These are phyloP conservation scores for Xiphydria camelus DNA, from an alignment of 2,888 invertebrate species.

Conservation along the genomic window DNA sequence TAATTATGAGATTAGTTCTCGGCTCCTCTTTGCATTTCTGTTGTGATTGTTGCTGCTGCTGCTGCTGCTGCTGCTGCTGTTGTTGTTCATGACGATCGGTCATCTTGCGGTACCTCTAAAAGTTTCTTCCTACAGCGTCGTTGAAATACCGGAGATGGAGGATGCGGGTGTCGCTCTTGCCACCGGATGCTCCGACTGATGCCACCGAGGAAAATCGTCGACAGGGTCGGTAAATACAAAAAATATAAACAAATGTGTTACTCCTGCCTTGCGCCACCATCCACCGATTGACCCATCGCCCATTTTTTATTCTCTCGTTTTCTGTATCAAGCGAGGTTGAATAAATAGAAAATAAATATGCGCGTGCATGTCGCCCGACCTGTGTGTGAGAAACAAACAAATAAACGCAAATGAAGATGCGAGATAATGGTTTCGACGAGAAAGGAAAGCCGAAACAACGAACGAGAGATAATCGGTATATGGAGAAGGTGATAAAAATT, in stretches of 20 bases:
- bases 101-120: constrained; percentile 41
- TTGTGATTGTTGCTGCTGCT: constrained; percentile 29
- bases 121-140: constrained; percentile 25
- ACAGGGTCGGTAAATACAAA: constrained; percentile 57
- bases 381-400: constrained; percentile 57
- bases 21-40: constrained; percentile 44
- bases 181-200: constrained; percentile 50
- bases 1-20: constrained; percentile 88
- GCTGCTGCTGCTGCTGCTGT: constrained; percentile 31
- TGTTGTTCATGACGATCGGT: constrained; percentile 51
- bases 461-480: not conserved
- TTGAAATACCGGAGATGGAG: too few relatives aligned
- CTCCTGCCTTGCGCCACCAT: constrained; percentile 43
- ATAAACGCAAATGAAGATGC: constrained; percentile 50
- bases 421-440: too few relatives aligned
- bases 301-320: constrained; percentile 17
- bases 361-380: constrained; percentile 53
- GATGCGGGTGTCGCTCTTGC: constrained; percentile 11
- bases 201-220: constrained; percentile 46
- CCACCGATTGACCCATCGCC: constrained; percentile 26
- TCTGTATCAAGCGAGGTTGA: constrained; percentile 40
- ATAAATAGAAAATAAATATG: constrained; percentile 57
- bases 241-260: constrained; percentile 58
- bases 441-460: constrained; percentile 20
- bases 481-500: too few relatives aligned